These are phyloP conservation scores for Austrolebias charrua DNA, from an alignment of 2,797 vertebrate genomes.

Conservation along the genomic window DNA sequence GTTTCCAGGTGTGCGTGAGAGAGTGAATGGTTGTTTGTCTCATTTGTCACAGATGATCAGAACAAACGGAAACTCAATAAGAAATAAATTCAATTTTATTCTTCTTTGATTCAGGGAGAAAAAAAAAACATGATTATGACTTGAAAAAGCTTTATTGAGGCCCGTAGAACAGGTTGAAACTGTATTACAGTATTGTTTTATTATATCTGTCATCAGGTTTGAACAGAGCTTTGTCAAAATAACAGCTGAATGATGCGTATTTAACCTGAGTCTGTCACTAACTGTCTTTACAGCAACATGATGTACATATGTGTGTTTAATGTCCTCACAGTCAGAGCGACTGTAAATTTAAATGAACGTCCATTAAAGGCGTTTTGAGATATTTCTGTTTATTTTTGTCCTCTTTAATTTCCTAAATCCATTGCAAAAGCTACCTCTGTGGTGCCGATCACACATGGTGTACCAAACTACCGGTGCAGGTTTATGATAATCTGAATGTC, in stretches of 20 bases:
- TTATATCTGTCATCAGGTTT: slow-evolving; percentile 35
- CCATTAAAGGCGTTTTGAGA: slow-evolving; percentile 1
- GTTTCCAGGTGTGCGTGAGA: too few relatives aligned
- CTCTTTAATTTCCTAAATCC: slow-evolving; percentile 20
- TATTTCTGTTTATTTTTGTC: neutral
- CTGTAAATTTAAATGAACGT: too few relatives aligned
- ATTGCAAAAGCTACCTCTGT: slow-evolving; percentile 19
- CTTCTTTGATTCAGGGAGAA: slow-evolving; percentile 67
- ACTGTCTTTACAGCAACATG: neutral
- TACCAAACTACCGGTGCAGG: slow-evolving; percentile 28
- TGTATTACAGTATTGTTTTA: slow-evolving; percentile 57
- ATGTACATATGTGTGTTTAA: neutral
- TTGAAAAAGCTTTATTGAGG: slow-evolving; percentile 54
- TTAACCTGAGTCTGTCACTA: neutral
- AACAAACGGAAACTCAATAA: slow-evolving; percentile 61
- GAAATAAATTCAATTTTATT: slow-evolving; percentile 39
- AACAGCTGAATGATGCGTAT: slow-evolving; percentile 25
- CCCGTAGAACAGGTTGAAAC: slow-evolving; percentile 46
- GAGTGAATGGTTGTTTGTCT: too few relatives aligned
- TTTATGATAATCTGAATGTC: slow-evolving; percentile 34
- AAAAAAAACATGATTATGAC: slow-evolving; percentile 70
- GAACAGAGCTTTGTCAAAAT: slow-evolving; percentile 28
- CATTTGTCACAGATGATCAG: slow-evolving; percentile 13
- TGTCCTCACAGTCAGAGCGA: too few relatives aligned
- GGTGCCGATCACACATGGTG: slow-evolving; percentile 6